Conservation (phyloP, 2,113 vertebrate genomes). For the Salvelinus fontinalis region DNA sequence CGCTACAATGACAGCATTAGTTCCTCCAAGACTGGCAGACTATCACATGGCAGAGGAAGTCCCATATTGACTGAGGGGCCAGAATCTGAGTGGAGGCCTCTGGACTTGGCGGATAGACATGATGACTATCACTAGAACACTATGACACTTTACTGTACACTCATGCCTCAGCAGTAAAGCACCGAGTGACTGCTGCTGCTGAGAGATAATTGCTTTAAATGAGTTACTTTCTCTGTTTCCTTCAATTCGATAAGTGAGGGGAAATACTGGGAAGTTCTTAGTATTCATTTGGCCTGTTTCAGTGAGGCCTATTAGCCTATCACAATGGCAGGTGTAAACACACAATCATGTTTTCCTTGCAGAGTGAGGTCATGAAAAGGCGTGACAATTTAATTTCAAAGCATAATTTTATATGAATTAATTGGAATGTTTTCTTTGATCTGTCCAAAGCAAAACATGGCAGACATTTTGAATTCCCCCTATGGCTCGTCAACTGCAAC, state of each 20-base stretch:
- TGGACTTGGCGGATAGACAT: background rate
- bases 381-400: constrained; percentile 27
- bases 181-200: background rate
- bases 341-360: constrained; percentile 7
- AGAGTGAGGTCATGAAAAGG: constrained; percentile 26
- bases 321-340: constrained; percentile 35
- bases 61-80: constrained; percentile 7
- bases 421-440: constrained; percentile 25
- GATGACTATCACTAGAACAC: background rate
- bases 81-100: background rate
- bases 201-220: background rate
- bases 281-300: constrained; percentile 4
- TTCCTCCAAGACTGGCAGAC: background rate
- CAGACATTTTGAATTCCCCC: constrained; percentile 28
- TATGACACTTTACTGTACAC: no score
- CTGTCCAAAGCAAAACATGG: constrained; percentile 15
- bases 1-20: constrained; percentile 7
- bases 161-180: background rate
- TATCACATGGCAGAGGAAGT: constrained; percentile 28
- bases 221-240: background rate
- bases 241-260: background rate
- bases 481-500: constrained; percentile 26
- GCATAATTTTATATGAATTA: constrained; percentile 41
- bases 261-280: constrained; percentile 13
- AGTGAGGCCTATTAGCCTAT: constrained; percentile 30